Evolutionary conservation across 2,888 invertebrate species (phyloP), one percentile per base, ranked within the genome.

Genomic region (Byasa hedistus): DNA sequence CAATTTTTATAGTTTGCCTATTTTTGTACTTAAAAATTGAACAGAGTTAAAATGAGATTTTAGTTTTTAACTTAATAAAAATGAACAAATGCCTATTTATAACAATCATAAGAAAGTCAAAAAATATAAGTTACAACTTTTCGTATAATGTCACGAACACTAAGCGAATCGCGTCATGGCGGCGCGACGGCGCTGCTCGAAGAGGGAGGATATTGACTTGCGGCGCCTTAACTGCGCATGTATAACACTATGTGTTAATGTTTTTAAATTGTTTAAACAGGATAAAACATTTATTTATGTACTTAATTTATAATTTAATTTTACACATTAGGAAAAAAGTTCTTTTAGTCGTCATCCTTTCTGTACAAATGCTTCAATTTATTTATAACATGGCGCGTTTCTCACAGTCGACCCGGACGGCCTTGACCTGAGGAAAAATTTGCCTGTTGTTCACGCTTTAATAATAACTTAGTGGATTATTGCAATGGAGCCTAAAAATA

Each of bases 121-220:
- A 17, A 48, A 48, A 61, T 27, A 0, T 54, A 48, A 57, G 58
- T 62, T 62, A 66, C 48, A 58, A 52, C 27, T 19, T 55, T 66
- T 55, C 27, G 54, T 32, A 23, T 54, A 15, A 17, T 21, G 48
- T 55, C 19, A 44, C 44, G n/a, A 55, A 27, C 21, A 76, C 75
- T 73, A 79, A 82, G 79, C 79, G 75, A 81, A 76, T 74, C 80
- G 80, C 81, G 85, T 87, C 89, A 91, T 89, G 90, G 91, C 91
- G 88, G 87, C 84, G 86, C 85, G 84, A 76, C 77, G 89, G 82
- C 76, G 89, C 77, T 81, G 83, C 48, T 69, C 77, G 78, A 72
- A 78, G 75, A 74, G 81, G 79, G 91, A 87, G 90, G 89, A 89
- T 92, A 92, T 89, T 91, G 91, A 91, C 91, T 91, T 83, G 89